Percentiles rank a stretch among this genome's conserved stretches.
These are phyloP conservation scores for Pycnomerus fuliginosus DNA, from an alignment of 2,888 invertebrate species.

Conservation along the genomic window DNA sequence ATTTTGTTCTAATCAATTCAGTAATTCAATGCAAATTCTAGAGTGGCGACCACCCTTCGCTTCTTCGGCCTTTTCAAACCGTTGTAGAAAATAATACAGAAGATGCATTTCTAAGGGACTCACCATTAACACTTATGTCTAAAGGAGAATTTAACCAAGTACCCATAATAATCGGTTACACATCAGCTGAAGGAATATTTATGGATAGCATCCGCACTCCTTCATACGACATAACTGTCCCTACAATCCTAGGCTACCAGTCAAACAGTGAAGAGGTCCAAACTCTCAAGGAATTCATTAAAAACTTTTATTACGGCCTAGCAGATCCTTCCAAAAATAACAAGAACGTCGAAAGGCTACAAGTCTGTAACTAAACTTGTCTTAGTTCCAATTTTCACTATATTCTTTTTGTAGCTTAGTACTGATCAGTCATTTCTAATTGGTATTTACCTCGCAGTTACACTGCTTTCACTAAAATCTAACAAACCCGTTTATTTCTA, in stretches of 20 bases:
- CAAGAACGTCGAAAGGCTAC: too few relatives aligned
- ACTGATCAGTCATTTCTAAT: conserved; percentile 36
- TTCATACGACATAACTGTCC: too few relatives aligned
- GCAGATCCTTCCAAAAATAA: too few relatives aligned
- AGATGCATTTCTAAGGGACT: conserved; percentile 39
- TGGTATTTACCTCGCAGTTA: conserved; percentile 31
- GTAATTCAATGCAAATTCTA: too few relatives aligned
- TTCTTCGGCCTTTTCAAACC: conserved; percentile 32
- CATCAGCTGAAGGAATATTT: conserved; percentile 43
- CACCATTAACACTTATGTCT: conserved; percentile 39
- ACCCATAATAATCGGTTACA: conserved; percentile 47
- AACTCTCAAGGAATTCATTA: too few relatives aligned
- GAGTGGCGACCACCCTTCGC: not conserved
- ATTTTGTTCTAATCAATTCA: conserved; percentile 33
- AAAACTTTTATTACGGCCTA: too few relatives aligned
- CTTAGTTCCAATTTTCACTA: too few relatives aligned
- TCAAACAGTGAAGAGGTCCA: too few relatives aligned
- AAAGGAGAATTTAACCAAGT: conserved; percentile 45
- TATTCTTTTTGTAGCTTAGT: conserved; percentile 38
- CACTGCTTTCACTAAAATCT: conserved; percentile 34
- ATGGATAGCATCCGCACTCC: conserved; percentile 15
- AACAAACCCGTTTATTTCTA: conserved; percentile 42
- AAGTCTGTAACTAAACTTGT: too few relatives aligned
- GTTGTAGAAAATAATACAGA: conserved; percentile 35
- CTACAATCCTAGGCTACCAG: too few relatives aligned